phyloP scores from a whole-genome alignment of 2,888 invertebrate genomes.

The Lamellibrachia columna region DNA sequence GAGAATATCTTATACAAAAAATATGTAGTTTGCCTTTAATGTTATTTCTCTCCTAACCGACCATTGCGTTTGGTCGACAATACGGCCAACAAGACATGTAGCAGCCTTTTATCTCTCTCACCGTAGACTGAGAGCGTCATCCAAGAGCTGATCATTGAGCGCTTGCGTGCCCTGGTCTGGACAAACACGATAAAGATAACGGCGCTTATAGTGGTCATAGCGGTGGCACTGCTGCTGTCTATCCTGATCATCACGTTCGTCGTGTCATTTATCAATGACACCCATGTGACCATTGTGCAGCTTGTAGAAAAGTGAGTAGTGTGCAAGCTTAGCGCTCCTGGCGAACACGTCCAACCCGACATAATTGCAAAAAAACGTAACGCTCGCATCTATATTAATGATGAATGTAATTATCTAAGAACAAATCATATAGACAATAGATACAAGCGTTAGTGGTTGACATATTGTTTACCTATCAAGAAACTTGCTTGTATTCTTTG shows the following conservation, averaged over 20 bases:
- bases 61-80: no score
- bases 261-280: not conserved
- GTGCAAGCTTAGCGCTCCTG: not conserved
- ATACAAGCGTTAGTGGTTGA: no score
- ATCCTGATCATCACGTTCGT: not conserved
- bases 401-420: not conserved
- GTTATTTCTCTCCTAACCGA: no score
- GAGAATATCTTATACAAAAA: no score
- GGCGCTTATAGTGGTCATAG: not conserved
- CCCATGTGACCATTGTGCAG: not conserved
- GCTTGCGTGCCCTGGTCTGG: not conserved
- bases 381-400: not conserved
- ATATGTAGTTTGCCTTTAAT: no score
- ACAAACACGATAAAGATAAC: not conserved
- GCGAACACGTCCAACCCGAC: not conserved
- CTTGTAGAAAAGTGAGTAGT: not conserved
- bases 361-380: not conserved
- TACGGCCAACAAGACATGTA: no score
- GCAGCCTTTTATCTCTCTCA: not conserved
- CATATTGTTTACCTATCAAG: no score
- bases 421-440: no score
- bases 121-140: not conserved
- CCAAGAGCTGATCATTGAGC: not conserved
- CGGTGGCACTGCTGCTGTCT: not conserved
- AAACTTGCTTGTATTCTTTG: no score